A percentile compares a stretch with the other conserved stretches of the same genome.
These are phyloP conservation scores for Oconnorella tubifera DNA, from an alignment of 2,888 invertebrate genomes.

Conservation along the genomic window DNA sequence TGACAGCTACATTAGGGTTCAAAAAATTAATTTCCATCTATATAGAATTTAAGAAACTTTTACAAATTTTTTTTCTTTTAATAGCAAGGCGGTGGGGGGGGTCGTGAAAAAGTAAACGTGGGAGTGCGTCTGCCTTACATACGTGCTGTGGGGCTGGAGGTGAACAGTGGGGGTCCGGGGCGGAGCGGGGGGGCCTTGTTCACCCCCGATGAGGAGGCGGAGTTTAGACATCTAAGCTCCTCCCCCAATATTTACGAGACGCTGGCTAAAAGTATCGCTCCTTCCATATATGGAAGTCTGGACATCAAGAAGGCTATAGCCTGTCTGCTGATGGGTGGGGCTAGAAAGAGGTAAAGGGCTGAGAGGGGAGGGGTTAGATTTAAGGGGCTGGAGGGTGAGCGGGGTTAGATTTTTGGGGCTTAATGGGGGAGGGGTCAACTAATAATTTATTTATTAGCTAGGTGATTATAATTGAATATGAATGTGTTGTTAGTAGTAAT, in stretches of 20 bases:
- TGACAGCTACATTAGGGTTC: neutral
- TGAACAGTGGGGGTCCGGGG: conserved; percentile 66
- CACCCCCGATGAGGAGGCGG: conserved; percentile 71
- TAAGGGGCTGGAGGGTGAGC: neutral
- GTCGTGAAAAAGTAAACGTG: conserved; percentile 64
- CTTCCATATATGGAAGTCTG: conserved; percentile 87
- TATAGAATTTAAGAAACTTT: no score
- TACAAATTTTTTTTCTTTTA: neutral
- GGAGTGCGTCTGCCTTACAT: conserved; percentile 93
- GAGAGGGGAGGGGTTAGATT: neutral
- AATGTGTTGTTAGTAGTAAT: no score
- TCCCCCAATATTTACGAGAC: conserved; percentile 83
- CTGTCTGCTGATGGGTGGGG: conserved; percentile 88
- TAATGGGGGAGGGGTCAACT: no score
- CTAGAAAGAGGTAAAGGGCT: conserved; percentile 61
- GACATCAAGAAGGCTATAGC: conserved; percentile 98
- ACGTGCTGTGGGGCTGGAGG: conserved; percentile 84
- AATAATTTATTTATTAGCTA: no score
- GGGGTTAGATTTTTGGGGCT: no score
- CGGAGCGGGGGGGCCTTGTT: conserved; percentile 47
- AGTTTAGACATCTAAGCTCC: conserved; percentile 77
- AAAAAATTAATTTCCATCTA: no score
- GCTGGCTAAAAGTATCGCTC: conserved; percentile 85
- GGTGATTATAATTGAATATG: no score
- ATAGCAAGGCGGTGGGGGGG: neutral